Percentiles rank a stretch among this genome's conserved stretches.
These are phyloP conservation scores for Epizoanthus ramosus DNA, from an alignment of 92 coral and sea anemone genomes.

Conservation along the genomic window DNA sequence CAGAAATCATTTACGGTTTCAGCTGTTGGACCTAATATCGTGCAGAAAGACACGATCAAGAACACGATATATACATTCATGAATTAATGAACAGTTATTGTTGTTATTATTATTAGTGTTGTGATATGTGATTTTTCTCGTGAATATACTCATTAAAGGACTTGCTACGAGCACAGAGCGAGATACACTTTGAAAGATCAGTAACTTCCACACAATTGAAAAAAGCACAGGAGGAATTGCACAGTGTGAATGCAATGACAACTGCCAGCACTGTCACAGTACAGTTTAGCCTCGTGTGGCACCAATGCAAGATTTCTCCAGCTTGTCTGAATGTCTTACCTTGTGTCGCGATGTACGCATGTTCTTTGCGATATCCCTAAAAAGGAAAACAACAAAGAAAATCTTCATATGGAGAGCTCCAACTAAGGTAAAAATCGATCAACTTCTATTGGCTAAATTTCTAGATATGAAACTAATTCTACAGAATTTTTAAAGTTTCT, in stretches of 20 bases:
- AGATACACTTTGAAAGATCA: too few species aligned
- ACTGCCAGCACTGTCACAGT: background rate
- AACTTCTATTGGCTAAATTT: background rate
- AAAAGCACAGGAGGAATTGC: too few species aligned
- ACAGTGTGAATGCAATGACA: too few species aligned
- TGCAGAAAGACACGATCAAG: constrained; percentile 1
- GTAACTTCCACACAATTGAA: too few species aligned
- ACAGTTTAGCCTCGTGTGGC: background rate
- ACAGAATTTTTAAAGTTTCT: too few species aligned
- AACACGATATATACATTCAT: background rate
- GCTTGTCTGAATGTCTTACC: constrained; percentile 41
- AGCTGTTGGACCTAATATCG: constrained; percentile 75
- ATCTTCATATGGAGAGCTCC: background rate
- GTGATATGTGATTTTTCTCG: too few species aligned
- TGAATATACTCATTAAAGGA: too few species aligned
- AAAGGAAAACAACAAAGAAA: constrained; percentile 2
- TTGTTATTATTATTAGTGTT: too few species aligned
- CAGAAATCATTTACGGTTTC: constrained; percentile 93
- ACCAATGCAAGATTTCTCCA: background rate
- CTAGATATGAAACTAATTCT: too few species aligned
- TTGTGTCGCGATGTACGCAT: constrained; percentile 93
- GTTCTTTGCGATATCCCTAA: constrained; percentile 96
- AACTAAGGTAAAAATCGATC: background rate
- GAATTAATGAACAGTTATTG: background rate
- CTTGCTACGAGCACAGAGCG: too few species aligned